These are phyloP conservation scores for Trilocha varians DNA, from an alignment of 2,888 invertebrate species.

Conservation along the genomic window DNA sequence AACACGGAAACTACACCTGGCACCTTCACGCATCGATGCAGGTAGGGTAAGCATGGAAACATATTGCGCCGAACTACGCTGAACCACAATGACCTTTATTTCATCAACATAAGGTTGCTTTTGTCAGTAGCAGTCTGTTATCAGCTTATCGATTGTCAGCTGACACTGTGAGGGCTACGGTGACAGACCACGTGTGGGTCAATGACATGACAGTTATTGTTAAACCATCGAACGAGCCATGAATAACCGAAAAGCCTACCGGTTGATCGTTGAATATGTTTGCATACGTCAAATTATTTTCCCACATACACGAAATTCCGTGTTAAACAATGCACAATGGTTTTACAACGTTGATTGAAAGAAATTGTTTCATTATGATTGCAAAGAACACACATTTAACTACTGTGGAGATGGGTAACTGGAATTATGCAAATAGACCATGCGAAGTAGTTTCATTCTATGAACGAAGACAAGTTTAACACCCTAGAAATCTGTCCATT, in stretches of 20 bases:
- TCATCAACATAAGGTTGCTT: conserved; percentile 9
- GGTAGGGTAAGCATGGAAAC: conserved; percentile 19
- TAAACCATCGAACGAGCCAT: background rate
- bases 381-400: no score
- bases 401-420: no score
- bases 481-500: no score
- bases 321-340: no score
- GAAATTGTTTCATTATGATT: no score
- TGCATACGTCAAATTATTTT: no score
- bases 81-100: background rate
- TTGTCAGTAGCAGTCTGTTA: conserved; percentile 12
- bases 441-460: no score
- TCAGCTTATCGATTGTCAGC: conserved; percentile 29
- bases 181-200: conserved; percentile 23
- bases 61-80: conserved; percentile 2
- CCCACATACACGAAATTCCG: no score
- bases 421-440: no score
- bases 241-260: background rate
- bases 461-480: no score
- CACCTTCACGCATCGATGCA: conserved; percentile 29
- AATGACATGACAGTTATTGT: conserved; percentile 13
- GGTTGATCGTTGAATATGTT: no score
- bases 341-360: no score
- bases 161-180: conserved; percentile 21
- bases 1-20: conserved; percentile 10